Evolutionary conservation across 30 jellyfish, hydroid and myxozoan genomes (phyloP), one percentile per base, ranked within the genome.

Genomic region (Catostylus mosaicus): DNA sequence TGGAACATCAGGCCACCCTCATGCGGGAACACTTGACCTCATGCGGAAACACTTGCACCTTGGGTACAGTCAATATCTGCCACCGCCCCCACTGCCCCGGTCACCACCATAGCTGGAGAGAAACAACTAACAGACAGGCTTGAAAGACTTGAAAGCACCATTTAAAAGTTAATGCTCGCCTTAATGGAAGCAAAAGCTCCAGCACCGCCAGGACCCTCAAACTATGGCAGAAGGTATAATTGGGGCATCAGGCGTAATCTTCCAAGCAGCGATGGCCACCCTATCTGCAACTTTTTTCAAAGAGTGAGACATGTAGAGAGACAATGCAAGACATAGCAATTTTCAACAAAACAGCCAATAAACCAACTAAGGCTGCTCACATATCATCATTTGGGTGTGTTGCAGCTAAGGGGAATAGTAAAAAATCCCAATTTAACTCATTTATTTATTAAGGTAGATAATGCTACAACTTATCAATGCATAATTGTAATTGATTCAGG

Each of bases 1-100:
- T 45, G n/a, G 78, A 76, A 57, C 88, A 76, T 43, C 88, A 76
- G 29, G 80, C 34, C 65, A 76, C 88, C 47, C 80, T 76, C 11
- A 76, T 59, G 80, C 34, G 88, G n/a, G 88, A 76, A 31, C 88
- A 54, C 43, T 76, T 73, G n/a, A n/a, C 47, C 80, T 76, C 11
- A 76, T 59, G 80, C 34, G 88, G n/a, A 81, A 76, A 31, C 88
- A 54, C 43, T 74, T 37, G 83, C 70, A 9, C 83, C 86, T 10
- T 45, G 77, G 86, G 50, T 0, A 30, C 12, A 70, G 38, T 30
- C 72, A 7, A 5, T 56, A 5, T 26, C 26, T n/a, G 29, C 19
- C 29, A 29, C 46, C 10, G 34, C 45, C 9, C 52, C 47, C 11
- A 30, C n/a, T 26, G 77, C 50, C 46, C 19, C 59, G 11, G 52